Percentiles rank a stretch among this genome's conserved stretches.
Conservation (phyloP, 1,140 invertebrate genomes). For the Sitophilus oryzae region DNA sequence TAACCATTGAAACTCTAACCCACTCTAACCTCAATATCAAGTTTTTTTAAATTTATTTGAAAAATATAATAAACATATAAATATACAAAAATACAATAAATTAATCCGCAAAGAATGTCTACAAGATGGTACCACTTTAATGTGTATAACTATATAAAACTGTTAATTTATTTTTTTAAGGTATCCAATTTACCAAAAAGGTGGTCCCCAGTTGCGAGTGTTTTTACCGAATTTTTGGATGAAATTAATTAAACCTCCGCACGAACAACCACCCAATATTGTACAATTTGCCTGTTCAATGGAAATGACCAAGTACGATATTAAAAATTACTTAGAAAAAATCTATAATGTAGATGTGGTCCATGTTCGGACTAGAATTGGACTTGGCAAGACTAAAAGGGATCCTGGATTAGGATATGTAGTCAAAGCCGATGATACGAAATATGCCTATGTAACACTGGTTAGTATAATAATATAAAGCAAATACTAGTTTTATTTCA, state of each 20-base stretch:
- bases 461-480: slow-evolving; percentile 51
- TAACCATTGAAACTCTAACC: too few species aligned
- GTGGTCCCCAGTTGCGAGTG: slow-evolving; percentile 81
- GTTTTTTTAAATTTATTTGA: background rate
- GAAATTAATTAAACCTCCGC: slow-evolving; percentile 69
- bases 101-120: slow-evolving; percentile 21
- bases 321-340: slow-evolving; percentile 91
- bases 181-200: slow-evolving; percentile 64
- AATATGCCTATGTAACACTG: slow-evolving; percentile 74
- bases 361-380: slow-evolving; percentile 66
- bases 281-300: slow-evolving; percentile 81
- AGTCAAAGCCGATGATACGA: slow-evolving; percentile 78
- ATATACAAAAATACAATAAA: background rate
- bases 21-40: too few species aligned
- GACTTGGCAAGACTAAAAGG: slow-evolving; percentile 53
- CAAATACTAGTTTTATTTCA: background rate
- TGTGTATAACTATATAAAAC: background rate
- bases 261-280: slow-evolving; percentile 63
- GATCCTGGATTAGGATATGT: slow-evolving; percentile 54
- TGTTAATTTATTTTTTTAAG: slow-evolving; percentile 17
- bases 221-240: slow-evolving; percentile 94
- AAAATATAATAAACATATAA: background rate
- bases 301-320: slow-evolving; percentile 82
- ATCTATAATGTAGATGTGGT: slow-evolving; percentile 77
- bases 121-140: slow-evolving; percentile 29